Percentiles rank a stretch among this genome's conserved stretches.
Conservation (phyloP, 1,140 invertebrate genomes). For the Diorhabda sublineata region DNA sequence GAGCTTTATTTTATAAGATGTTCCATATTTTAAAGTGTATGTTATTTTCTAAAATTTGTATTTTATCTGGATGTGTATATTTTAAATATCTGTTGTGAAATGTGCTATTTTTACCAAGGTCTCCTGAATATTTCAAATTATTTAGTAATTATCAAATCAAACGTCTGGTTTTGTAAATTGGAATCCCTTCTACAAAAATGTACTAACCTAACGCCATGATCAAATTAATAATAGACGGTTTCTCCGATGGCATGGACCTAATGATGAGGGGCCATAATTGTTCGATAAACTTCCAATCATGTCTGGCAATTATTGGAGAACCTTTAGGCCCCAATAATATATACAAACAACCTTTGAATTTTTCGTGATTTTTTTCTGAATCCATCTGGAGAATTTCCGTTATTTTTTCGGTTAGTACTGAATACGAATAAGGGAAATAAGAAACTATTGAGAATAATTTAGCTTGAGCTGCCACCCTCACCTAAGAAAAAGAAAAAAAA, state of each 20-base stretch:
- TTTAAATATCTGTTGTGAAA: too few species aligned
- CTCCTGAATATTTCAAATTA: too few species aligned
- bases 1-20: too few species aligned
- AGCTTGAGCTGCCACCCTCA: constrained; percentile 60
- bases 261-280: constrained; percentile 73
- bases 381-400: constrained; percentile 57
- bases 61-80: too few species aligned
- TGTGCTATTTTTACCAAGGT: too few species aligned
- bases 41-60: too few species aligned
- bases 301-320: constrained; percentile 60
- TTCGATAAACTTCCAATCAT: constrained; percentile 70
- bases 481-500: constrained; percentile 45
- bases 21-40: too few species aligned
- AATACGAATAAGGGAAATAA: constrained; percentile 60
- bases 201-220: constrained; percentile 54
- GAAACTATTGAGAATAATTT: constrained; percentile 52
- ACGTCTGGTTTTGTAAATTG: too few species aligned
- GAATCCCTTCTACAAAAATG: background rate
- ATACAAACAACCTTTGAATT: constrained; percentile 77
- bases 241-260: constrained; percentile 71
- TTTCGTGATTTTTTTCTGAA: constrained; percentile 61
- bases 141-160: too few species aligned
- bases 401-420: constrained; percentile 56
- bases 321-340: constrained; percentile 65
- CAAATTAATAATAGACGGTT: constrained; percentile 71